Conservation (phyloP, 2,888 invertebrate genomes). For the Melitaea athalia region DNA sequence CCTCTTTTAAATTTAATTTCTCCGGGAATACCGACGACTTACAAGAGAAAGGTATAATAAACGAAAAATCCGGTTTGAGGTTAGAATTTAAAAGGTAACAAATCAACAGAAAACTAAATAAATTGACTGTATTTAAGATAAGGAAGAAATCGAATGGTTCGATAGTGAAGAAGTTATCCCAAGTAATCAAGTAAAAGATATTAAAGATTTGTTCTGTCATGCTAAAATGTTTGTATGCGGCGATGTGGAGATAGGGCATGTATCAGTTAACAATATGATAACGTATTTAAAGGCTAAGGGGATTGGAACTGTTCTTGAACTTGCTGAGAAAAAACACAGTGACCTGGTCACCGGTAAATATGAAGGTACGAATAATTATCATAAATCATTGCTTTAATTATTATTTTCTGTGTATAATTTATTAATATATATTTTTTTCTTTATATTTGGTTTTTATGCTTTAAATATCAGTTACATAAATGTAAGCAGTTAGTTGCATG, state of each 20-base stretch:
- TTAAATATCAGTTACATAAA: no score
- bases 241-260: slow-evolving; percentile 75
- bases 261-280: slow-evolving; percentile 44
- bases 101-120: neutral
- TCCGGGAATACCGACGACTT: slow-evolving; percentile 45
- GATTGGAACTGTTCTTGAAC: slow-evolving; percentile 65
- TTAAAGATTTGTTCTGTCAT: slow-evolving; percentile 57
- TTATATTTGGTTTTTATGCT: no score
- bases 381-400: no score
- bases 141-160: slow-evolving; percentile 55
- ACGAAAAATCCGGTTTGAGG: neutral
- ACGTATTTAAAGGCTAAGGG: slow-evolving; percentile 54
- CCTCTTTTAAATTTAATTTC: slow-evolving; percentile 64
- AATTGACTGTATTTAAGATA: slow-evolving; percentile 30
- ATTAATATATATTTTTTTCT: no score
- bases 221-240: slow-evolving; percentile 72
- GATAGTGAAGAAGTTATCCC: slow-evolving; percentile 62
- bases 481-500: no score
- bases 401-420: no score
- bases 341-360: slow-evolving; percentile 89
- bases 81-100: neutral
- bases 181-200: slow-evolving; percentile 52
- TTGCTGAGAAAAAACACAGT: slow-evolving; percentile 85
- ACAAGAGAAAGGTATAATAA: slow-evolving; percentile 18
- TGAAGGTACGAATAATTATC: slow-evolving; percentile 83